Conservation (phyloP, 2,888 invertebrate species). For the Thyatira batis region DNA sequence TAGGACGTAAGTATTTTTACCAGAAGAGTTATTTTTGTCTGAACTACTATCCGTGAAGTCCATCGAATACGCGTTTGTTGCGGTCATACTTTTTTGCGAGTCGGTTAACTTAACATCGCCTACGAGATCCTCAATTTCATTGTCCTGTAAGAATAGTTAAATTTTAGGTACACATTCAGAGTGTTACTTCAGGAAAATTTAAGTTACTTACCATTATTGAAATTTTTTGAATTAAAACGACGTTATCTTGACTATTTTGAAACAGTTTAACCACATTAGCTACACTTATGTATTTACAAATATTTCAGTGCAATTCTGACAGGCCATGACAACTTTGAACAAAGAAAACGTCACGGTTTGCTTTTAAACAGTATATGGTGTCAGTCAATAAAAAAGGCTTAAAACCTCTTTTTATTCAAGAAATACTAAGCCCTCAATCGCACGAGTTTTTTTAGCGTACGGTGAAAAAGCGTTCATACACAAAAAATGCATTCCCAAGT, state of each 20-base stretch:
- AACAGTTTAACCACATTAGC: slow-evolving; percentile 47
- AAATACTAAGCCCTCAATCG: no score
- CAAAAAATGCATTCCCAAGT: no score
- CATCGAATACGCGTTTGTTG: slow-evolving; percentile 60
- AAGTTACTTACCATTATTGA: slow-evolving; percentile 59
- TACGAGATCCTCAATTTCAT: slow-evolving; percentile 66
- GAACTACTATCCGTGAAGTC: slow-evolving; percentile 71
- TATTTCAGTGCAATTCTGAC: slow-evolving; percentile 73
- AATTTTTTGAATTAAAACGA: slow-evolving; percentile 68
- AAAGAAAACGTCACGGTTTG: slow-evolving; percentile 40
- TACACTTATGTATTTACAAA: slow-evolving; percentile 61
- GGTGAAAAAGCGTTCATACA: no score
- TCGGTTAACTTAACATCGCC: slow-evolving; percentile 63
- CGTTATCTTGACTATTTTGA: slow-evolving; percentile 48
- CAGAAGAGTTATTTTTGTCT: slow-evolving; percentile 66
- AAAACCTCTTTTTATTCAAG: slow-evolving; percentile 2
- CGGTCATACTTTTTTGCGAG: slow-evolving; percentile 72
- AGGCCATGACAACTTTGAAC: slow-evolving; percentile 67
- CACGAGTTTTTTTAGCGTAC: no score
- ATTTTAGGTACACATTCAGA: neutral
- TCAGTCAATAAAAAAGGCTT: neutral
- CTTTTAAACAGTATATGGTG: slow-evolving; percentile 7
- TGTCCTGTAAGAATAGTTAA: slow-evolving; percentile 47
- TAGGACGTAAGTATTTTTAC: slow-evolving; percentile 69
- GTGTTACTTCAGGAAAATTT: neutral